Percentiles rank a stretch among this genome's conserved stretches.
phyloP scores from a whole-genome alignment of 1,140 invertebrate species.

The Platorchestia sp. region DNA sequence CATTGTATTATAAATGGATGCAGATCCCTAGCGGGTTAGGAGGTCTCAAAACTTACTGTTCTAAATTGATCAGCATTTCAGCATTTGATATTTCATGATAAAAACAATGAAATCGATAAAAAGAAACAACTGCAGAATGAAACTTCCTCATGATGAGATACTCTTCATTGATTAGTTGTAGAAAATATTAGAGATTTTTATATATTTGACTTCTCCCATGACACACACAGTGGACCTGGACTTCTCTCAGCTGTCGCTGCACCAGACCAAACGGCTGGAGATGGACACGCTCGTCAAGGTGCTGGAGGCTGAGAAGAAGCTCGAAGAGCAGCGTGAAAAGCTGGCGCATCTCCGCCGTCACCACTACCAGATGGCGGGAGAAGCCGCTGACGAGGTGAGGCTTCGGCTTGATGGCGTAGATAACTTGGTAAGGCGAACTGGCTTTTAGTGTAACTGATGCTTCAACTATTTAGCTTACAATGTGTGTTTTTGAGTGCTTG shows the following conservation, averaged over 20 bases:
- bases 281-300: slow-evolving; percentile 95
- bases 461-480: too few species aligned
- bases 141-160: too few species aligned
- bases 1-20: too few species aligned
- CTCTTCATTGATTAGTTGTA: too few species aligned
- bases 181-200: too few species aligned
- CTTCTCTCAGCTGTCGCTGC: slow-evolving; percentile 88
- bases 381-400: slow-evolving; percentile 73
- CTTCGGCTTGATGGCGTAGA: slow-evolving; percentile 58
- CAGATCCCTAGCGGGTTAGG: too few species aligned
- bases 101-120: too few species aligned
- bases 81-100: too few species aligned
- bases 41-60: too few species aligned
- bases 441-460: too few species aligned
- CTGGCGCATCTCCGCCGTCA: slow-evolving; percentile 88
- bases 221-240: slow-evolving; percentile 84
- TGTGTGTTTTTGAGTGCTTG: neutral
- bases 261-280: slow-evolving; percentile 94
- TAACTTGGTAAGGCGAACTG: neutral
- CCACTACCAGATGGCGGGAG: slow-evolving; percentile 91
- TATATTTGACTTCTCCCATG: neutral
- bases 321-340: slow-evolving; percentile 88
- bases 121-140: too few species aligned
- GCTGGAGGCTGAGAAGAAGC: slow-evolving; percentile 83
- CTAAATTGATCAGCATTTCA: too few species aligned